Evolutionary conservation across 1,140 invertebrate species (phyloP), one percentile per base, ranked within the genome.

Genomic region (Cotesia chilonis): DNA sequence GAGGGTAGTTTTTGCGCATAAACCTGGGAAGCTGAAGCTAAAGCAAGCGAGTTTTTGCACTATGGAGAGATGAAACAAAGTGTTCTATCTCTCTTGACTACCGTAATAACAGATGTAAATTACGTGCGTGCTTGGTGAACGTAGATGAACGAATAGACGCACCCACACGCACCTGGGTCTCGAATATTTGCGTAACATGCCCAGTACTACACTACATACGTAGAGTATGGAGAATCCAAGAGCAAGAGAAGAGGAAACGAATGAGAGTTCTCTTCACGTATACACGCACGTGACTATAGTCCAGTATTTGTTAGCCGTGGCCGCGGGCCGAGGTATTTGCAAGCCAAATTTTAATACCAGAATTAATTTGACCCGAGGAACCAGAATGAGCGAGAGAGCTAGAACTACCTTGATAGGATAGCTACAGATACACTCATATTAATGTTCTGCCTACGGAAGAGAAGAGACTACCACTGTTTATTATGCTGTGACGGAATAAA

Each of bases 341-440:
- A 87, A 87, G 86, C 86, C 86, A 87, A 87, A 87, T 87, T 87
- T 87, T 87, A 87, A 87, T 87, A 85, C 85, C 81, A 80, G 84
- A 87, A 87, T 87, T 87, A 87, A 87, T 87, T 87, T 87, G 84
- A 86, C 83, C 84, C 81, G 82, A 82, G 82, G 79, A 86, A 81
- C 75, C 77, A 82, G 82, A 61, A 67, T 20, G 77, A 63, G 36
- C 47, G 41, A 54, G 12, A 38, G 28, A 51, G 20, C 41, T 38
- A 14, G 12, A 17, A 6, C 12, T 12, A 20, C n/a, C 28, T 66
- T 70, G 61, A 70, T 67, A 60, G 60, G 38, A 74, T 74, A 70
- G 68, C 66, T 74, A 63, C 66, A 70, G 51, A 37, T 52, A 47
- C 60, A 35, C 4, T 14, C n/a, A 55, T 55, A 55, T 55, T 14